Base-by-base conservation (phyloP, 2,888 invertebrate genomes). In the Plebejus melissa region DNA sequence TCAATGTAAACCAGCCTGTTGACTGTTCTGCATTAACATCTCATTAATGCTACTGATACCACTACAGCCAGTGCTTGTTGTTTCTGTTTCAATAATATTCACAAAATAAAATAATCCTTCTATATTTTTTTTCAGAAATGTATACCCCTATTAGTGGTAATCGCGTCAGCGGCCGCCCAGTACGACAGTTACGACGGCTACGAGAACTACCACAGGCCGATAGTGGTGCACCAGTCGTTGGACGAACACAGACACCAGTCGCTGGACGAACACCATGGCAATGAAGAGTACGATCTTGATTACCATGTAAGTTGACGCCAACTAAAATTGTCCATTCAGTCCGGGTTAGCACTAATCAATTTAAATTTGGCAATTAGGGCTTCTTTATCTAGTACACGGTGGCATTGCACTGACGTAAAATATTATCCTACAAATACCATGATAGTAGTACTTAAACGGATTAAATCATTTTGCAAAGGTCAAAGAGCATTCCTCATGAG, bases 241-340 rank as follows among this genome's bases (percentile, higher is more conserved):
- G 89, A 90, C 22, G 88, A 88, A 0, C 85, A 86, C 16, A 5
- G 32, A 13, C 65, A 83, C 50, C 84, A 90, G 81, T 84, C 82
- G 81, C 65, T 88, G 57, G 89, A 90, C 28, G 88, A 88, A 0
- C 85, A 86, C 11, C 83, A 84, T 11, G 82, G 80, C 36, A 36
- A 75, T 6, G 88, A 88, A 4, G 92, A 93, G 2, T 90, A 88
- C 65, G 93, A 93, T 1, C 38, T 91, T 77, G 93, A 94, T 79
- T 94, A 90, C 79, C 93, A 94, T 79, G 94, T 93, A 75, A 87
- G 91, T 83, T 60, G 9, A 22, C 50, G 0, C 5, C 28, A n/a
- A 11, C 36, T n/a, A 28, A n/a, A 32, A 28, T 32, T 60, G 7
- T 41, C 41, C 41, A 41, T 41, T 41, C 41, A 41, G 41, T 7